Evolutionary conservation across 2,797 vertebrate species (phyloP).

Genomic region (Sciaenops ocellatus): DNA sequence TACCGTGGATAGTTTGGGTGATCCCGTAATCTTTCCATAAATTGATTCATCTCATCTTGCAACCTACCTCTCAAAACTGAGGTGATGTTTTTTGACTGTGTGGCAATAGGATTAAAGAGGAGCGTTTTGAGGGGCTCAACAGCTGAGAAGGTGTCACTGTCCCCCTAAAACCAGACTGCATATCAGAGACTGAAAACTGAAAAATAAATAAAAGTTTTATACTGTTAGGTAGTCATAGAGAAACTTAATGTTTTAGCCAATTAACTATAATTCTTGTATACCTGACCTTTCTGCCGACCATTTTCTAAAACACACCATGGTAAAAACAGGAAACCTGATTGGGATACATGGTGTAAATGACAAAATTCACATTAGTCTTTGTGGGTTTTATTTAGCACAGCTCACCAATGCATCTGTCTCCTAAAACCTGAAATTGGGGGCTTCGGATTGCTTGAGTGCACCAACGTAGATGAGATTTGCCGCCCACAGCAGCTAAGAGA

Average conservation of each 20-base stretch:
- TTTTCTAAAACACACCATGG: slow-evolving; percentile 21
- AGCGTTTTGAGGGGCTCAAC: slow-evolving; percentile 7
- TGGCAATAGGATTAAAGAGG: slow-evolving; percentile 18
- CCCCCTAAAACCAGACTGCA: slow-evolving; percentile 32
- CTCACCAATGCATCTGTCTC: not conserved
- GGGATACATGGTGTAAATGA: not conserved
- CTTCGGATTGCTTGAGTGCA: not conserved
- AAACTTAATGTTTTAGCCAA: slow-evolving; percentile 45
- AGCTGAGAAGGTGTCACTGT: slow-evolving; percentile 28
- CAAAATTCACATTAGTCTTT: slow-evolving; percentile 7
- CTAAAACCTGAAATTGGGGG: not conserved
- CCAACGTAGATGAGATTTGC: not conserved
- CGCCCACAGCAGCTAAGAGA: not conserved
- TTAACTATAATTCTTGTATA: slow-evolving; percentile 25
- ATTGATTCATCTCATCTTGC: slow-evolving; percentile 37
- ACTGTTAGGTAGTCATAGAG: slow-evolving; percentile 37
- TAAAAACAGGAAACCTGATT: slow-evolving; percentile 2
- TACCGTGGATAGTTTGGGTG: slow-evolving; percentile 7
- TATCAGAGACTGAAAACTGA: slow-evolving; percentile 30
- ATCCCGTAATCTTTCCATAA: slow-evolving; percentile 36
- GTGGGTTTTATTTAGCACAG: not conserved
- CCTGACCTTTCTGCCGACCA: slow-evolving; percentile 17
- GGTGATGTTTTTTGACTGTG: slow-evolving; percentile 41
- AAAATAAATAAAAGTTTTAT: slow-evolving; percentile 56
- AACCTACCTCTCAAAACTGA: slow-evolving; percentile 69